Base-by-base conservation (phyloP, 2,888 invertebrate species). In the Mylabris sibirica region DNA sequence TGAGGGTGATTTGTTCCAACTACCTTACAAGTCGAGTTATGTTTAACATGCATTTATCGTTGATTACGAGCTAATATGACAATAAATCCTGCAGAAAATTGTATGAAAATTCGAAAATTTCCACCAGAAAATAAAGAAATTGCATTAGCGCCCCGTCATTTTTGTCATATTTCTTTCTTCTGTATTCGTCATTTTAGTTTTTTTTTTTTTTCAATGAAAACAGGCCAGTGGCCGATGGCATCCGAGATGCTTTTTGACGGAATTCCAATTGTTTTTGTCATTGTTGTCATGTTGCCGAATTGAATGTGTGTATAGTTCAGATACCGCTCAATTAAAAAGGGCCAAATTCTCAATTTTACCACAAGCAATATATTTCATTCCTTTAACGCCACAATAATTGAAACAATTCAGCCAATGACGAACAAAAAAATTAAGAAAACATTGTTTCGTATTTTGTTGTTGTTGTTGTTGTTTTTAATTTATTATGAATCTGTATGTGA, bases 241-340 rank as follows among this genome's bases (percentile, higher is more conserved):
- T 62, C 61, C 57, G 59, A 53, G 60, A 62, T 65, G 62, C 60
- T 65, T 57, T 66, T 53, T 61, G 63, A 64, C 44, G 44, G 57
- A 64, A 64, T 68, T 65, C 64, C 41, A 53, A 20, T 59, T 49
- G 49, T 67, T 67, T 67, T 67, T 63, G 17, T 59, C 14, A 20
- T 20, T 38, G 34, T 60, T 60, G 38, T 35, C 34, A n/a, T 38
- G 60, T 26, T 60, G 20, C 22, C 35, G 60, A 49, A 20, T 49
- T 49, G 49, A 49, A 49, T 44, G 44, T 11, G 49, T 22, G 60
- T 57, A 66, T 34, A 53, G 59, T 24, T 3, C n/a, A 17, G 53
- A 49, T 41, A 67, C 67, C 38, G 60, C 67, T 67, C 63, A 67
- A 67, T 68, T 68, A 59, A 65, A 44, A 44, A 62, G 62, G 60